Evolutionary conservation across 1,140 invertebrate genomes (phyloP).

Genomic region (Halyomorpha halys): DNA sequence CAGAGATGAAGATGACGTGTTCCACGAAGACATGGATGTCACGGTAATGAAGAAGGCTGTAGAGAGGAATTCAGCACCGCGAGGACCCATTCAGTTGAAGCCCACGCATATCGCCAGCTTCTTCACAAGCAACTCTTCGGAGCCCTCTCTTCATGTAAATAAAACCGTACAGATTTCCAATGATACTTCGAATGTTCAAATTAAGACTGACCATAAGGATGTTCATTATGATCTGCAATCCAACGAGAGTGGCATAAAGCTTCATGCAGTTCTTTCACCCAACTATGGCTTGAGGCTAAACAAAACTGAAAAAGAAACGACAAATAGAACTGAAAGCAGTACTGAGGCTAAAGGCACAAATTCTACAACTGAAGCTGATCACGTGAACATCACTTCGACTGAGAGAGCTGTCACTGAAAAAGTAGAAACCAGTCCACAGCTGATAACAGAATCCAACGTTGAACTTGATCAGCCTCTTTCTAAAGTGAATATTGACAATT

Average conservation of each 20-base stretch:
- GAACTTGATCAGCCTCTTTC: background rate
- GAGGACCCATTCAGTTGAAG: constrained; percentile 9
- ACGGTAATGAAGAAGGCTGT: constrained; percentile 24
- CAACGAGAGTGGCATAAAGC: constrained; percentile 21
- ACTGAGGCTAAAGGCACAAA: background rate
- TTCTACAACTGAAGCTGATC: background rate
- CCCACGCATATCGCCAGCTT: constrained; percentile 9
- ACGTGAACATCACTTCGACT: background rate
- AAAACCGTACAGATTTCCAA: background rate
- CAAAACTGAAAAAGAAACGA: constrained; percentile 14
- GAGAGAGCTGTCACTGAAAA: background rate
- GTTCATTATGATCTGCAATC: constrained; percentile 20
- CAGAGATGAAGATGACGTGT: constrained; percentile 20
- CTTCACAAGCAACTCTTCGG: constrained; percentile 7
- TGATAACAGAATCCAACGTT: background rate
- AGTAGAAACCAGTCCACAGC: background rate
- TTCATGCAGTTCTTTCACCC: constrained; percentile 16
- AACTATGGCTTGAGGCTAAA: constrained; percentile 23
- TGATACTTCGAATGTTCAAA: background rate
- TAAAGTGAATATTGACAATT: background rate
- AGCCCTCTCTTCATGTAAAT: background rate
- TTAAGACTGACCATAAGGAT: constrained; percentile 20
- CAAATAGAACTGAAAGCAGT: background rate
- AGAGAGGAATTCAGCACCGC: constrained; percentile 26
- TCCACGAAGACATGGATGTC: constrained; percentile 31